A percentile compares a stretch with the other conserved stretches of the same genome.
Evolutionary conservation across 2,888 invertebrate species (phyloP).

Genomic region (Polia nebulosa): DNA sequence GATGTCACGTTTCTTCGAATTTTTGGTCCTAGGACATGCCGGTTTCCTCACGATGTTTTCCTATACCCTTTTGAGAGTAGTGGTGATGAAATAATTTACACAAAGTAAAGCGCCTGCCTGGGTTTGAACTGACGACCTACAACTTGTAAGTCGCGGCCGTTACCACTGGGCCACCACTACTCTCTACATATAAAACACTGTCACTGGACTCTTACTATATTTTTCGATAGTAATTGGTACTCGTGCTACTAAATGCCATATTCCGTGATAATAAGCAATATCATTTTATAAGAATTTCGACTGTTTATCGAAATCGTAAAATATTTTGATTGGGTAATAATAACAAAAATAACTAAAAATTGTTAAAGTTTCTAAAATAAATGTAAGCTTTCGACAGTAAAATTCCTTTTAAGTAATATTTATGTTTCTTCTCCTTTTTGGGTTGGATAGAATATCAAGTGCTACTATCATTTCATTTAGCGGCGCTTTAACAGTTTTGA

Average conservation of each 20-base stretch:
- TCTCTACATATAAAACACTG: too few relatives aligned
- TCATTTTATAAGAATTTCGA: neutral
- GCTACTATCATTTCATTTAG: neutral
- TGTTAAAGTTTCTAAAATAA: conserved; percentile 14
- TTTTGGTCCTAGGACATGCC: too few relatives aligned
- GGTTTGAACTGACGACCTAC: too few relatives aligned
- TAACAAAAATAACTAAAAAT: neutral
- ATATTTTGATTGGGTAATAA: conserved; percentile 12
- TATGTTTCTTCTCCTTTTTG: conserved; percentile 9
- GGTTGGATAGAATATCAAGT: neutral
- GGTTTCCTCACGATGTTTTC: too few relatives aligned
- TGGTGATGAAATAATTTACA: too few relatives aligned
- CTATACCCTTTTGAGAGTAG: too few relatives aligned
- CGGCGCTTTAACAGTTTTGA: neutral
- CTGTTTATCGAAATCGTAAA: conserved; percentile 30
- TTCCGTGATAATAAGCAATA: conserved; percentile 6
- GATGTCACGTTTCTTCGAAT: too few relatives aligned
- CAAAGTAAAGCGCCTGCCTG: too few relatives aligned
- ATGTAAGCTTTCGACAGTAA: conserved; percentile 22
- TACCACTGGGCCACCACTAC: too few relatives aligned
- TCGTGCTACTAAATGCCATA: neutral
- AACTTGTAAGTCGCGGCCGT: too few relatives aligned
- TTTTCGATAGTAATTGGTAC: neutral
- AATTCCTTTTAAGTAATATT: conserved; percentile 29
- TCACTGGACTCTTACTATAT: too few relatives aligned